Evolutionary conservation across 2,113 vertebrate genomes (phyloP).

Genomic region (Pyrgilauda ruficollis): DNA sequence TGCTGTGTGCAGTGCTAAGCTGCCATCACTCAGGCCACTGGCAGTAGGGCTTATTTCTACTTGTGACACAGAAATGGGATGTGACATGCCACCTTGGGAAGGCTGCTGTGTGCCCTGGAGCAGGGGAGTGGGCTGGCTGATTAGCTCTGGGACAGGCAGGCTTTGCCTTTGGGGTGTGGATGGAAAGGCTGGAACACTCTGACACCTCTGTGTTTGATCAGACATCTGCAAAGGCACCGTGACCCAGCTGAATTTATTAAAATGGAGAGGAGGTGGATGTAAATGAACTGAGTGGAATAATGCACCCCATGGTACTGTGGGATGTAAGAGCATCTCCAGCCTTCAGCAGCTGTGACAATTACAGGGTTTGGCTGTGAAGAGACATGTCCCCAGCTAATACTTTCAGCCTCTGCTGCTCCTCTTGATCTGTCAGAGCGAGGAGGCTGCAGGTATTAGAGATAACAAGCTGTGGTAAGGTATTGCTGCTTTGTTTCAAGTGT

Average conservation of each 20-base stretch:
- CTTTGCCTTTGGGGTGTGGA: neutral
- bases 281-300: neutral
- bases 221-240: neutral
- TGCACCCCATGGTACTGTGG: neutral
- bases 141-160: neutral
- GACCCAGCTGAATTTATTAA: neutral
- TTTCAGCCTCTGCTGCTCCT: neutral
- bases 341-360: slow-evolving; percentile 16
- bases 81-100: neutral
- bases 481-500: neutral
- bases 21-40: neutral
- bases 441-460: neutral
- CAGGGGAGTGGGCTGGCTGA: neutral
- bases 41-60: neutral
- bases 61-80: neutral
- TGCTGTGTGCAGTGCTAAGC: neutral
- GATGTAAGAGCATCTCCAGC: neutral
- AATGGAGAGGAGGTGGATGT: neutral
- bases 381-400: neutral
- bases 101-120: neutral
- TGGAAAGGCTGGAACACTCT: neutral
- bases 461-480: neutral
- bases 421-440: neutral
- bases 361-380: neutral
- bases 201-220: neutral